Evolutionary conservation across 2,888 invertebrate genomes (phyloP).

Genomic region (Eutolmus rufibarbis): DNA sequence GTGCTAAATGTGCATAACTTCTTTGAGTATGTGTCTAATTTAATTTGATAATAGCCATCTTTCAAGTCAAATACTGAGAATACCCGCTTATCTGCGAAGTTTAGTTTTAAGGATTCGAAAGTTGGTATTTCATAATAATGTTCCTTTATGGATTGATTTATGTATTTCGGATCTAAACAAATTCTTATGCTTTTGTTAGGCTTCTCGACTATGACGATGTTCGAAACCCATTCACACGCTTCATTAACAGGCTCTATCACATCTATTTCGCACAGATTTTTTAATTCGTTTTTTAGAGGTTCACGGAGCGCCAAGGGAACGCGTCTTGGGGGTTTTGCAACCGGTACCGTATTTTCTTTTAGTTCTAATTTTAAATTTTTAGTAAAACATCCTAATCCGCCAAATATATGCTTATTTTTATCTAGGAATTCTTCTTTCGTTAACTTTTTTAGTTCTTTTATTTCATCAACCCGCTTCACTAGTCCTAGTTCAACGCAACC

Average conservation of each 20-base stretch:
- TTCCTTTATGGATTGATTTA: slow-evolving; percentile 50
- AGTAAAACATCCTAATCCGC: slow-evolving; percentile 15
- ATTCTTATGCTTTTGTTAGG: slow-evolving; percentile 48
- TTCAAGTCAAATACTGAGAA: slow-evolving; percentile 51
- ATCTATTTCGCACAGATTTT: not conserved
- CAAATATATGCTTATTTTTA: not conserved
- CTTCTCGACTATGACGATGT: slow-evolving; percentile 49
- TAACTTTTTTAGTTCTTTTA: not conserved
- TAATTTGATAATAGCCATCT: slow-evolving; percentile 46
- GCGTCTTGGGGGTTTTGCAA: slow-evolving; percentile 23
- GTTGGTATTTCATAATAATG: slow-evolving; percentile 51
- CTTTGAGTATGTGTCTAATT: slow-evolving; percentile 44
- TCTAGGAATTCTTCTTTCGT: slow-evolving; percentile 1
- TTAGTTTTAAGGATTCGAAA: slow-evolving; percentile 50
- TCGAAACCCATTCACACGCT: slow-evolving; percentile 5
- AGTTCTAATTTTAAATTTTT: slow-evolving; percentile 3
- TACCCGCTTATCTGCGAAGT: slow-evolving; percentile 49
- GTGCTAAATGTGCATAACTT: slow-evolving; percentile 51
- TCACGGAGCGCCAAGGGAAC: slow-evolving; percentile 6
- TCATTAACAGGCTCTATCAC: not conserved
- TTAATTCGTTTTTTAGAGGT: not conserved
- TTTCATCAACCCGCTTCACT: too few species aligned
- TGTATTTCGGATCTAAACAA: slow-evolving; percentile 50
- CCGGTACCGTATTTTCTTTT: not conserved
- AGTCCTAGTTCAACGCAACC: too few species aligned